Conservation (phyloP, 2,113 vertebrate genomes). For the Rhizomys pruinosus region DNA sequence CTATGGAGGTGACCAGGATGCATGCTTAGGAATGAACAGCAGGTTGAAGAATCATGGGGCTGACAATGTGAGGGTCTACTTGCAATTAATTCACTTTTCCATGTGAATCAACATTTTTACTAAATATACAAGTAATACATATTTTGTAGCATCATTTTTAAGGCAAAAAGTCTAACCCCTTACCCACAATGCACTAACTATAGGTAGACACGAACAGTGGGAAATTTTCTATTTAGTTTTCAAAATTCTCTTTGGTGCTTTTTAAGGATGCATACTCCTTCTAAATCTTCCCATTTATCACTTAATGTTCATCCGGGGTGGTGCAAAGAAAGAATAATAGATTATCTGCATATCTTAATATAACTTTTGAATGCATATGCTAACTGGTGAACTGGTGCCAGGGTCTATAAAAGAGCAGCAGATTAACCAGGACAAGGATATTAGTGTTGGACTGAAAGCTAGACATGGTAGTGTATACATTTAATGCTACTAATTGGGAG, state of each 20-base stretch:
- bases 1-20: constrained; percentile 28
- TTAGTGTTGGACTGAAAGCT: background rate
- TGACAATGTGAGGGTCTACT: background rate
- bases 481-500: background rate
- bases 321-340: background rate
- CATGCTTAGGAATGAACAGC: too few species aligned
- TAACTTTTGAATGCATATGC: background rate
- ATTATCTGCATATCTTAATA: background rate
- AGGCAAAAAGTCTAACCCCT: background rate
- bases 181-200: background rate
- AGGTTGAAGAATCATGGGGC: background rate
- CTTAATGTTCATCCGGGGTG: background rate
- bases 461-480: too few species aligned
- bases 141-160: background rate
- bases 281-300: background rate
- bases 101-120: constrained; percentile 31
- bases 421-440: background rate
- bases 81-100: constrained; percentile 60
- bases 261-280: background rate
- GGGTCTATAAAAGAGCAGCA: background rate
- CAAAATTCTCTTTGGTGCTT: background rate
- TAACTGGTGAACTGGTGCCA: background rate
- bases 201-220: background rate
- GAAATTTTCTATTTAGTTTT: constrained; percentile 46
- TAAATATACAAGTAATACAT: constrained; percentile 22